A percentile compares a stretch with the other conserved stretches of the same genome.
Evolutionary conservation across 1,140 invertebrate species (phyloP).

Genomic region (Meteorus sp.): DNA sequence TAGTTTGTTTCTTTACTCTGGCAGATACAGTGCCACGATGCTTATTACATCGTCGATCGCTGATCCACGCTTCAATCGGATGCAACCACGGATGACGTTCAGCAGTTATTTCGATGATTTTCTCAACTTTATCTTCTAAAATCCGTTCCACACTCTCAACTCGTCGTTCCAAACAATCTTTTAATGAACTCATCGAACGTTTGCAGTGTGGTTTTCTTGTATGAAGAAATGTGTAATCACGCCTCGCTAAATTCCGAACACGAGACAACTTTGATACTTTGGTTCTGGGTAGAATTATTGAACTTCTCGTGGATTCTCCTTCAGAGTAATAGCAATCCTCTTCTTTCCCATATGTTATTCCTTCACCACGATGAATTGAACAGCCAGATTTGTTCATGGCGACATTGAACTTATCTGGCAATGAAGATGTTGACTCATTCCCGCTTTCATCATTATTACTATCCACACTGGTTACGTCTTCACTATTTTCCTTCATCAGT

Average conservation of each 20-base stretch:
- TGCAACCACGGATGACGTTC: constrained; percentile 43
- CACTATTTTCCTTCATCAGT: too few relatives aligned
- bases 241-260: background rate
- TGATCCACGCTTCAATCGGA: constrained; percentile 41
- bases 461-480: too few relatives aligned
- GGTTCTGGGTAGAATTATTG: too few relatives aligned
- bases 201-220: background rate
- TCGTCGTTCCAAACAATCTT: constrained; percentile 34
- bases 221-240: background rate
- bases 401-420: too few relatives aligned
- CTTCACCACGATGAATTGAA: too few relatives aligned
- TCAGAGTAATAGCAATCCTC: too few relatives aligned
- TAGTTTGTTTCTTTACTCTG: background rate
- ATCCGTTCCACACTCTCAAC: constrained; percentile 41
- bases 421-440: too few relatives aligned
- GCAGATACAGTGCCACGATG: background rate
- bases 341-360: too few relatives aligned
- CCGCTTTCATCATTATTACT: too few relatives aligned
- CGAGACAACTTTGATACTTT: background rate
- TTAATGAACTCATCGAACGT: constrained; percentile 22
- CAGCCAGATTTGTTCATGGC: too few relatives aligned
- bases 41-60: constrained; percentile 28
- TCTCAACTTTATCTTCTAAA: constrained; percentile 38
- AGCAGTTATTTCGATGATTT: constrained; percentile 34
- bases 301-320: too few relatives aligned